phyloP scores from a whole-genome alignment of 2,888 invertebrate species.

The Aradus depressus region DNA sequence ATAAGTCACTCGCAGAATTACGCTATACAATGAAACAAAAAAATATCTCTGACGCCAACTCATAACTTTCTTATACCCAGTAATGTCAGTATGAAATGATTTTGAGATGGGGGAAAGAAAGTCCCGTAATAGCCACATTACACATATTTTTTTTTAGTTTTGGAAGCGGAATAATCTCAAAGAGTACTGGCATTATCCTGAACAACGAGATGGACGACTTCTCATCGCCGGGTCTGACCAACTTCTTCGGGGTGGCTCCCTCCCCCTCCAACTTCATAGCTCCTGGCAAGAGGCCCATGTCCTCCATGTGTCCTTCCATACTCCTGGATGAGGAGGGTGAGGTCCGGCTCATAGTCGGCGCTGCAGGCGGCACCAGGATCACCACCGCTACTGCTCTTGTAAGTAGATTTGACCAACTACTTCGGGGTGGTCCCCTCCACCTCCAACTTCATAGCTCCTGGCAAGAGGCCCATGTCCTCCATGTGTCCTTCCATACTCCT shows the following conservation, averaged over 20 bases:
- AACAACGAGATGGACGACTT: constrained; percentile 97
- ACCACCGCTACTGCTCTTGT: constrained; percentile 40
- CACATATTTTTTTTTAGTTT: constrained; percentile 25
- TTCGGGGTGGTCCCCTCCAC: constrained; percentile 66
- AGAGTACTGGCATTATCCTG: constrained; percentile 74
- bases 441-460: constrained; percentile 66
- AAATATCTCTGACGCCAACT: no score
- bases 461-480: constrained; percentile 74
- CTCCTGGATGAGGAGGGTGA: constrained; percentile 48
- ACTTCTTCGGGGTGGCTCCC: constrained; percentile 59
- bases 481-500: constrained; percentile 75
- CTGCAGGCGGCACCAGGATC: constrained; percentile 45
- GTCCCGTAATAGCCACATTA: no score
- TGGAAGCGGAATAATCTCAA: constrained; percentile 69
- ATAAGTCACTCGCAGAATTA: no score
- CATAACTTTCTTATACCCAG: no score
- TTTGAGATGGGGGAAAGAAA: no score
- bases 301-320: constrained; percentile 78
- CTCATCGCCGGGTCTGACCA: constrained; percentile 60
- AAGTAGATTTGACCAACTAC: constrained; percentile 41
- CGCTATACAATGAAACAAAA: no score
- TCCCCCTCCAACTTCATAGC: constrained; percentile 69
- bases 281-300: constrained; percentile 71
- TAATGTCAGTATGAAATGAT: no score
- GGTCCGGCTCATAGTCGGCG: constrained; percentile 40